Evolutionary conservation across 1,140 invertebrate genomes (phyloP).

Genomic region (Trinorchestia longiramus): DNA sequence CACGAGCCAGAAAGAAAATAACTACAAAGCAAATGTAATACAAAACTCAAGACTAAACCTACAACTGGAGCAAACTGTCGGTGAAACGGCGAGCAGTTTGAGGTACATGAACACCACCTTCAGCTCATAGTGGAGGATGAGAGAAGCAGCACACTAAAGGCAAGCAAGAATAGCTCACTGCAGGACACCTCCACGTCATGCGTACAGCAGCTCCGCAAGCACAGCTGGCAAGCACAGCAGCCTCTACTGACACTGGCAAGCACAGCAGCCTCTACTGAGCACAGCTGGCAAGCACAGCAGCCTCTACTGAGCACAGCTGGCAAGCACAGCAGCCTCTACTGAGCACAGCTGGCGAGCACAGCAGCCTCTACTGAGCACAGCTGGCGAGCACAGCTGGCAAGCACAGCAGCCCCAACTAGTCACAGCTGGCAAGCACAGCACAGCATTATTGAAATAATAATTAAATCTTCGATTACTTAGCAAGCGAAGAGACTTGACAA

Average conservation of each 20-base stretch:
- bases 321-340: background rate
- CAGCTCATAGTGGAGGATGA: background rate
- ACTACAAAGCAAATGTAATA: background rate
- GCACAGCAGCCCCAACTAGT: background rate
- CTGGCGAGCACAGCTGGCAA: background rate
- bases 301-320: background rate
- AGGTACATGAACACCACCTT: background rate
- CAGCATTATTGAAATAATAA: background rate
- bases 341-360: background rate
- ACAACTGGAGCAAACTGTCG: background rate
- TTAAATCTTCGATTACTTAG: background rate
- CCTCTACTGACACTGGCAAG: background rate
- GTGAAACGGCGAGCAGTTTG: background rate
- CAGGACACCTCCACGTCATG: too few relatives aligned
- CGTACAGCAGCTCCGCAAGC: too few relatives aligned
- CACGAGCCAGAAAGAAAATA: background rate
- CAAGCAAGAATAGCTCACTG: background rate
- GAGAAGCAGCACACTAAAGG: background rate
- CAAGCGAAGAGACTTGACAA: background rate
- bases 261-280: background rate
- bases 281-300: background rate
- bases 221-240: background rate
- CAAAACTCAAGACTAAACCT: background rate
- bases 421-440: background rate
- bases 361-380: background rate